Evolutionary conservation across 37 sponge, comb jelly and placozoan genomes (phyloP).

Genomic region (Aplysina aerophoba): DNA sequence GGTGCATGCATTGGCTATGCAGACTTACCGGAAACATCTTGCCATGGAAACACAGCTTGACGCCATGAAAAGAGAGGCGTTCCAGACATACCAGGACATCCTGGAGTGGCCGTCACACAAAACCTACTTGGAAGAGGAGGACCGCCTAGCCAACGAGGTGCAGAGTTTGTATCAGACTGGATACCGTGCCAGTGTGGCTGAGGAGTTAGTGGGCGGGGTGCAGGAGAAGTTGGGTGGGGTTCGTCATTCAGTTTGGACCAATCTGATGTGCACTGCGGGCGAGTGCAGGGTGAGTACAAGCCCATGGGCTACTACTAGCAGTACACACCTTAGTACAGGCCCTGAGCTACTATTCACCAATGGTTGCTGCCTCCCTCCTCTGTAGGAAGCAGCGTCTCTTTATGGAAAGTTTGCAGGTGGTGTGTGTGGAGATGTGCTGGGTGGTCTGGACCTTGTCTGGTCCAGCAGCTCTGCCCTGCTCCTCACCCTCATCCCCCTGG

Average conservation of each 20-base stretch:
- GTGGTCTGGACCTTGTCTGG: constrained; percentile 76
- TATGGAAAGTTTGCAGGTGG: constrained; percentile 44
- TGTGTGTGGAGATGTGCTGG: constrained; percentile 57
- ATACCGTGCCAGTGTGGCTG: not conserved
- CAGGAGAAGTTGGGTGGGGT: not conserved
- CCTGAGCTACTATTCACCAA: too few species aligned
- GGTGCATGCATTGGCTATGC: too few species aligned
- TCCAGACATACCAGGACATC: too few species aligned
- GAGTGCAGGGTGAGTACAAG: constrained; percentile 3
- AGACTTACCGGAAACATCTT: too few species aligned
- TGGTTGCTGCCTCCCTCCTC: not conserved
- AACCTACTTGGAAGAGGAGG: not conserved
- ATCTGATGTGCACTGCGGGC: not conserved
- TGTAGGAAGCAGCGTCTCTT: not conserved
- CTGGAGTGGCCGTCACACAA: not conserved
- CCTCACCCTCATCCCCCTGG: constrained; percentile 37
- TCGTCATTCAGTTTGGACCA: not conserved
- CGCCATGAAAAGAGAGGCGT: too few species aligned
- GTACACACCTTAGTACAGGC: too few species aligned
- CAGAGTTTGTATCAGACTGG: not conserved
- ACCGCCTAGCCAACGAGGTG: not conserved
- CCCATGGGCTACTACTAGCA: too few species aligned
- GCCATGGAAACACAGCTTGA: too few species aligned
- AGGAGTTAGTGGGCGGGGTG: not conserved
- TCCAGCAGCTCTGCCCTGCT: constrained; percentile 27